Percentiles rank a stretch among this genome's conserved stretches.
These are phyloP conservation scores for Lordiphosa mommai DNA, from an alignment of 1,140 invertebrate species.

Conservation along the genomic window DNA sequence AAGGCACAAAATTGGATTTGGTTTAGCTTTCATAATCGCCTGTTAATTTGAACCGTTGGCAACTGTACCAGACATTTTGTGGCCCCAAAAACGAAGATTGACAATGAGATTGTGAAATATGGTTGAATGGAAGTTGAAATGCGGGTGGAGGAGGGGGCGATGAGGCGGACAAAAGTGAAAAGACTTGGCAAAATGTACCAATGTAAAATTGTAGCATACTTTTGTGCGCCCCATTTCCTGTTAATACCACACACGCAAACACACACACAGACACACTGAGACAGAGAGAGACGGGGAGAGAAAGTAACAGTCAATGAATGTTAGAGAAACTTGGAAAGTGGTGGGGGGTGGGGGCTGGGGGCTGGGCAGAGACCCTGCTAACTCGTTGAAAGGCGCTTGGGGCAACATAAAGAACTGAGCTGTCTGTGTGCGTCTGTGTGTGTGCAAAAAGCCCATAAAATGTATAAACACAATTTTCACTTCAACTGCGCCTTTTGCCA, in stretches of 20 bases:
- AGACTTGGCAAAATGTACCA: conserved; percentile 28
- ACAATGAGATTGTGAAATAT: conserved; percentile 6
- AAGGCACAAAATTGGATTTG: too few species aligned
- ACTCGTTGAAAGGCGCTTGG: conserved; percentile 28
- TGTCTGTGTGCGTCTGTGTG: background rate
- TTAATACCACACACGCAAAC: conserved; percentile 18
- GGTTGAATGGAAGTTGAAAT: background rate
- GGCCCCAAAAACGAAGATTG: background rate
- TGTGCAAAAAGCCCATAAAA: conserved; percentile 32
- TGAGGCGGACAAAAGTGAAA: background rate
- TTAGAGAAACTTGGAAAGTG: background rate
- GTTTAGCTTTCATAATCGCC: too few species aligned
- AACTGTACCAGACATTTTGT: background rate
- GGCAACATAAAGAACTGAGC: conserved; percentile 32
- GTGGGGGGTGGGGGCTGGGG: background rate
- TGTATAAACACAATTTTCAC: conserved; percentile 61
- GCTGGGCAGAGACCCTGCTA: conserved; percentile 7
- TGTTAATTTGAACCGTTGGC: background rate
- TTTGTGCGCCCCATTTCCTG: conserved; percentile 33
- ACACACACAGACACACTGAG: background rate
- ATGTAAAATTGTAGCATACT: conserved; percentile 35
- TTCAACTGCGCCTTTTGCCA: conserved; percentile 44
- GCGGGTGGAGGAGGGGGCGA: too few species aligned
- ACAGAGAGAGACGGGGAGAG: background rate
- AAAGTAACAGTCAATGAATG: background rate